Base-by-base conservation (phyloP, 2,888 invertebrate genomes). In the Drosophila hamatofila region DNA sequence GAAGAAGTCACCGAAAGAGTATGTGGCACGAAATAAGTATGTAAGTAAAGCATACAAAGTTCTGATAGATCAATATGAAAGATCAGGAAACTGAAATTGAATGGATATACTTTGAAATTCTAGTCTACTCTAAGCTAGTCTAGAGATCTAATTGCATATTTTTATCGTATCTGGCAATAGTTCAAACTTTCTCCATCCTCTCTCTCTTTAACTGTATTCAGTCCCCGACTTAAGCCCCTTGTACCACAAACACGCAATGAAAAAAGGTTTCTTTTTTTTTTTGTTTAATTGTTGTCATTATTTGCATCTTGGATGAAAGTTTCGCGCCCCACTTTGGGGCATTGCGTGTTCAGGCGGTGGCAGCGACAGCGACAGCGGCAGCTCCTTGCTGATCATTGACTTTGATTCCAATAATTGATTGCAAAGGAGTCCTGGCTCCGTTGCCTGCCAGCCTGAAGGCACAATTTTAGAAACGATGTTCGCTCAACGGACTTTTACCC, bases 361-460 rank as follows among this genome's bases (percentile, higher is more conserved):
- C 25, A 49, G 67, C 69, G 54, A 56, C 60, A 46, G 23, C 30
- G 30, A 3, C 52, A 42, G 48, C 67, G 55, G 62, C 85, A 75
- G 81, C 75, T 85, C 66, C 75, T 75, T 72, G 79, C 72, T 87
- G 88, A 82, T 82, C 88, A 77, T 72, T 86, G 90, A 77, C 69
- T 49, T 49, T 80, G 88, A 86, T 89, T 89, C 72, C 70, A 59
- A 85, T 89, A 88, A 86, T 86, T 88, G 86, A 86, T 86, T 82
- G 84, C 59, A 48, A 48, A 46, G 57, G 57, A 25, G 72, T 63
- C 48, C 61, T 62, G 42, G 54, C 37, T 49, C 46, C 25, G 30
- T 21, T 55, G 41, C 8, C 55, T 21, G 56, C 33, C 30, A 2
- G 25, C 64, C 75, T 18, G 44, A 74, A 88, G 86, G 86, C 74